Evolutionary conservation across 2,888 invertebrate species (phyloP), one percentile per base, ranked within the genome.

Genomic region (Elgonia sp.): DNA sequence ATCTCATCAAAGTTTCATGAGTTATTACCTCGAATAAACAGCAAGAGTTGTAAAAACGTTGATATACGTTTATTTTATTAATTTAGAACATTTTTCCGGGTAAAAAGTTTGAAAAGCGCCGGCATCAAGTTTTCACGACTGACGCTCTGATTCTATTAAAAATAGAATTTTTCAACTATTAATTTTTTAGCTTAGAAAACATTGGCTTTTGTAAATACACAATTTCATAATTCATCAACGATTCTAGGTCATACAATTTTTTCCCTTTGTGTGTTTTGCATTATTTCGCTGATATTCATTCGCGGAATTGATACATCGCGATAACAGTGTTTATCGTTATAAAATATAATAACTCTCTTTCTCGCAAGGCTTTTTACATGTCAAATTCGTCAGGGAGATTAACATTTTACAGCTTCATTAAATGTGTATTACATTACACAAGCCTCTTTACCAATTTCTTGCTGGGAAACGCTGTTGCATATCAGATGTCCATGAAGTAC

Each of bases 21-120:
- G 83, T 70, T 84, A 85, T 80, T 79, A 85, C 85, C 60, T 80
- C 85, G 79, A 60, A 84, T 70, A 62, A 70, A 62, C 62, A 57
- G 55, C 62, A 62, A 53, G 67, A 42, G 76, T 76, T 69, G 55
- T 69, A 40, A 69, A 69, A 77, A 84, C 62, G 77, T 70, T 70
- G 70, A 60, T 55, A 21, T 39, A 60, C 55, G 70, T 53, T 75
- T 62, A 55, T 60, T 60, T 76, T 46, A 83, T 76, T 83, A 69
- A 83, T 83, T 69, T 53, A 40, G 10, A 39, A 39, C 40, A 40
- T 62, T 46, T 72, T 42, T 60, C 14, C 46, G 37, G 39, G 20
- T 6, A 9, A 18, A 70, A 80, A 62, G 21, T 46, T 63, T 62
- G 29, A 37, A 63, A 76, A 73, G 18, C 14, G 29, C 20, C 4